Evolutionary conservation across 2,113 vertebrate genomes (phyloP).

Genomic region (Macaca nemestrina): DNA sequence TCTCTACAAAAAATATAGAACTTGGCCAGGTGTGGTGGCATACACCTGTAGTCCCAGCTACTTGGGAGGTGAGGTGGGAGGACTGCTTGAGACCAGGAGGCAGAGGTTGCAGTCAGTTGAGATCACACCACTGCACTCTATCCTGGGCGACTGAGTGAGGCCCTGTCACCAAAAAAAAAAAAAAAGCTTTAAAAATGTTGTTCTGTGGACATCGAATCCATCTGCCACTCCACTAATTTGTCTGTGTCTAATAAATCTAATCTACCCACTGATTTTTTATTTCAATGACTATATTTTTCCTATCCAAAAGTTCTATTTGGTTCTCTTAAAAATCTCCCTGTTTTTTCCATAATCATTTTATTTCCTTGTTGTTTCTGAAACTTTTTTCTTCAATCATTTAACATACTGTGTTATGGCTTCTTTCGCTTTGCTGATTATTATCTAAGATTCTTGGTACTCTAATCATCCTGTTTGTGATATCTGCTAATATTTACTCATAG

Average conservation of each 20-base stretch:
- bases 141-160: no score
- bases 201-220: not conserved
- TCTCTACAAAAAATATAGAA: no score
- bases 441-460: not conserved
- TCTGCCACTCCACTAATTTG: not conserved
- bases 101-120: no score
- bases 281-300: not conserved
- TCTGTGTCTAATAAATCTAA: not conserved
- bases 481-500: not conserved
- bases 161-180: no score
- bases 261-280: not conserved
- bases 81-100: no score
- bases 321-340: not conserved
- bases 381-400: not conserved
- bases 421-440: not conserved
- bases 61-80: no score
- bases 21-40: no score
- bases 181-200: not conserved
- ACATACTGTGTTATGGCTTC: not conserved
- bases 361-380: not conserved
- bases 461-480: not conserved
- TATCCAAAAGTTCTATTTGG: not conserved
- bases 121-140: no score
- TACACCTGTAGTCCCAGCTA: no score
- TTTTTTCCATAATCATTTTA: not conserved